These are phyloP conservation scores for Drosophila oshimai DNA, from an alignment of 1,140 invertebrate species.

Conservation along the genomic window DNA sequence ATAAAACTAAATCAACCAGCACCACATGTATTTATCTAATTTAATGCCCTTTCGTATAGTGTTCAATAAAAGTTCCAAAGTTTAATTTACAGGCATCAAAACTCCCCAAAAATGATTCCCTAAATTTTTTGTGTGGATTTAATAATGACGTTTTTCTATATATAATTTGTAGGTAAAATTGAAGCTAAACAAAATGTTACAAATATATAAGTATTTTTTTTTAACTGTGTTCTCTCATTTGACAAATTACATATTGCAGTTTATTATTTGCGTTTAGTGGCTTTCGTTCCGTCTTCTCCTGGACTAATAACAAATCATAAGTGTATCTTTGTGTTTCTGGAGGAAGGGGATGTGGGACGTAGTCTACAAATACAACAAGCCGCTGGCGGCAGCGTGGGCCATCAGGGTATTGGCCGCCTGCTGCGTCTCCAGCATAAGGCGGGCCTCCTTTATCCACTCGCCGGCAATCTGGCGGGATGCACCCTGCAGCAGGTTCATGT, in stretches of 20 bases:
- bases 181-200: slow-evolving; percentile 67
- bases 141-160: slow-evolving; percentile 45
- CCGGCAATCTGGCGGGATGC: slow-evolving; percentile 90
- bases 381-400: slow-evolving; percentile 91
- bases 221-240: slow-evolving; percentile 15
- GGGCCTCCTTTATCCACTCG: slow-evolving; percentile 94
- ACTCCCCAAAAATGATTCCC: background rate
- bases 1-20: background rate
- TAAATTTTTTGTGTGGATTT: background rate
- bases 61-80: no score
- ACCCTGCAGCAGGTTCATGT: slow-evolving; percentile 95
- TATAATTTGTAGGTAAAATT: slow-evolving; percentile 74
- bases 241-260: slow-evolving; percentile 39
- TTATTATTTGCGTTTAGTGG: slow-evolving; percentile 6
- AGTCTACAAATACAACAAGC: slow-evolving; percentile 87
- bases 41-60: no score
- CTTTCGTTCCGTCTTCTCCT: slow-evolving; percentile 17
- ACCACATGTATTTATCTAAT: background rate
- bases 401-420: slow-evolving; percentile 94
- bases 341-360: slow-evolving; percentile 33
- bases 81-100: background rate
- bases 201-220: slow-evolving; percentile 49
- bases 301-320: slow-evolving; percentile 51
- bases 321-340: slow-evolving; percentile 5
- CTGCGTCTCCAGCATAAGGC: slow-evolving; percentile 93